These are phyloP conservation scores for Drosophila atroscutellata DNA, from an alignment of 2,888 invertebrate genomes.

Conservation along the genomic window DNA sequence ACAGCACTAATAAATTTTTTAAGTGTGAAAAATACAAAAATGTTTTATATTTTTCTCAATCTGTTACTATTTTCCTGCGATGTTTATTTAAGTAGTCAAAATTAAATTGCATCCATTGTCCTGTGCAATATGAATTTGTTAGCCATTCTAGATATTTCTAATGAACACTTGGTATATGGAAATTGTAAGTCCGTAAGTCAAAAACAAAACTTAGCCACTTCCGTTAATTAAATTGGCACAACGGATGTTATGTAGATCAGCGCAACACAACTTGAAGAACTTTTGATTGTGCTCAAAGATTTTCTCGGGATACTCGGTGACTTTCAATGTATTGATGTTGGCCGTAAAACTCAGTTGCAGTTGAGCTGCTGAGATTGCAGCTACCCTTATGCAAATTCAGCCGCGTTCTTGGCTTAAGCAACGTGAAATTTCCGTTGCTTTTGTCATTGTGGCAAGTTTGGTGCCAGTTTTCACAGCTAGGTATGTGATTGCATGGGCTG, in stretches of 20 bases:
- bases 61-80: too few relatives aligned
- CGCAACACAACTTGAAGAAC: conserved; percentile 18
- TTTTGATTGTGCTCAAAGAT: conserved; percentile 40
- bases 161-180: neutral
- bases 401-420: conserved; percentile 56
- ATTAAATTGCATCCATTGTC: neutral
- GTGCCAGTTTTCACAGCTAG: conserved; percentile 44
- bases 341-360: conserved; percentile 21
- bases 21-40: neutral
- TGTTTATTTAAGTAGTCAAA: neutral
- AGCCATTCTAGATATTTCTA: neutral
- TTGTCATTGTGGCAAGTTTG: conserved; percentile 41
- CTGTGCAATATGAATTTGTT: neutral
- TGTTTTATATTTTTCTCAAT: neutral
- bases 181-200: neutral
- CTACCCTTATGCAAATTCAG: conserved; percentile 62
- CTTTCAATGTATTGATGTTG: conserved; percentile 26
- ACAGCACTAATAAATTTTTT: neutral
- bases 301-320: conserved; percentile 33
- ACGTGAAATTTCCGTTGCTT: conserved; percentile 49
- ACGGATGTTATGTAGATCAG: conserved; percentile 21
- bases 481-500: conserved; percentile 31
- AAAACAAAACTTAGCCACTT: neutral
- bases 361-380: conserved; percentile 41
- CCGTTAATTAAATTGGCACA: conserved; percentile 26